Evolutionary conservation across 2,888 invertebrate species (phyloP), one percentile per base, ranked within the genome.

Genomic region (Leucophenga maculata): DNA sequence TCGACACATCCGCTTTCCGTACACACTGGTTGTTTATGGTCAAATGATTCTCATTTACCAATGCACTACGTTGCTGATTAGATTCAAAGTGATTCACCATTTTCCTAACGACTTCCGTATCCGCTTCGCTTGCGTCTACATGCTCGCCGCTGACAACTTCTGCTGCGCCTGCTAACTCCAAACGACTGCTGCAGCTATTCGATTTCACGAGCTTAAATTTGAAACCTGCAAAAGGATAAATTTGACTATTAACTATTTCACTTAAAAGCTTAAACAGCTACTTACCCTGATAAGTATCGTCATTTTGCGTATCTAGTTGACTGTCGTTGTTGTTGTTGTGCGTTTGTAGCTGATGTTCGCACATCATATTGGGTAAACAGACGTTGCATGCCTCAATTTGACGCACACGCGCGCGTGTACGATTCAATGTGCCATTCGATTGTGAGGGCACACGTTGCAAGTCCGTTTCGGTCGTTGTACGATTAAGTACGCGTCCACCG

Each of bases 131-230:
- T 11, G 44, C 11, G 46, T 13, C 26, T 39, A 46, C 62, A 20
- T 62, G 65, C 16, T 18, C 3, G 11, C 8, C 55, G 31, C 70
- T 64, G 26, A 16, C 64, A n/a, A 52, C 50, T 9, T 68, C 70
- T 18, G 71, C 76, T 11, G 39, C 39, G 39, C 95, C 95, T 0
- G 94, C 93, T 67, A 95, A 87, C 85, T 95, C 95, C 65, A 95
- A 89, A 39, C 95, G 91, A 85, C 95, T 95, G 83, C 94, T 95
- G 86, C 95, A 95, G 77, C 95, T 95, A 84, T 95, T 95, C 39
- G 95, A 95, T 89, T 95, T 95, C 1, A 95, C 92, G 74, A 95
- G 89, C 84, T 93, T 93, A 85, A 95, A 95, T 86, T 94, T 95
- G 67, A 95, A 92, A 67, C 94, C 93, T 85, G 67, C 3, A 18